These are phyloP conservation scores for Andrena camellia DNA, from an alignment of 2,888 invertebrate species.

Conservation along the genomic window DNA sequence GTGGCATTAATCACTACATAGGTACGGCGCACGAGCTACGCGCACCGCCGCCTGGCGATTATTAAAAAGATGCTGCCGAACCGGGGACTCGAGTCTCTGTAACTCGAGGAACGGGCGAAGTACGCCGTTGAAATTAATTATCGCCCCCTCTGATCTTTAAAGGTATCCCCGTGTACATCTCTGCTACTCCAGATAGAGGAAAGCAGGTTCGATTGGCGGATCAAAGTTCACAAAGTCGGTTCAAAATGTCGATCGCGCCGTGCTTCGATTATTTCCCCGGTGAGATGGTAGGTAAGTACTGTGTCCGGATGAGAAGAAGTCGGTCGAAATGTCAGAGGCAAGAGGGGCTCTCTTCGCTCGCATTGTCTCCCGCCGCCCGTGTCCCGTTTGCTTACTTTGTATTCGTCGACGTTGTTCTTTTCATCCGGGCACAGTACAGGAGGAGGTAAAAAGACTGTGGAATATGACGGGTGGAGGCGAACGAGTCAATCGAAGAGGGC, in stretches of 20 bases:
- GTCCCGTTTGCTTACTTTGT: no score
- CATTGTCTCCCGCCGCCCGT: no score
- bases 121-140: constrained; percentile 19
- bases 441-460: constrained; percentile 8
- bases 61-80: constrained; percentile 13
- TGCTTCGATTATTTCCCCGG: not conserved
- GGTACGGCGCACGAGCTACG: constrained; percentile 6
- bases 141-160: constrained; percentile 8
- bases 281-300: not conserved
- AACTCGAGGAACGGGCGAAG: constrained; percentile 4
- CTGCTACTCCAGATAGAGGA: not conserved
- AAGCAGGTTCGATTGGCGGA: no score
- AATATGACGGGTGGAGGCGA: constrained; percentile 32
- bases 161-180: not conserved
- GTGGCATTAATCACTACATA: constrained; percentile 36
- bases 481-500: constrained; percentile 66
- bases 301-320: no score
- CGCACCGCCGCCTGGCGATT: not conserved
- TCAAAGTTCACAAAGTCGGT: no score
- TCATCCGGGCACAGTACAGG: no score
- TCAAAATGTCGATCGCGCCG: no score
- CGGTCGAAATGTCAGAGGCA: no score
- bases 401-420: no score
- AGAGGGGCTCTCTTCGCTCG: no score
- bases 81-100: constrained; percentile 3